These are phyloP conservation scores for Dendrocincla tyrannina DNA, from an alignment of 2,797 vertebrate species.

Conservation along the genomic window DNA sequence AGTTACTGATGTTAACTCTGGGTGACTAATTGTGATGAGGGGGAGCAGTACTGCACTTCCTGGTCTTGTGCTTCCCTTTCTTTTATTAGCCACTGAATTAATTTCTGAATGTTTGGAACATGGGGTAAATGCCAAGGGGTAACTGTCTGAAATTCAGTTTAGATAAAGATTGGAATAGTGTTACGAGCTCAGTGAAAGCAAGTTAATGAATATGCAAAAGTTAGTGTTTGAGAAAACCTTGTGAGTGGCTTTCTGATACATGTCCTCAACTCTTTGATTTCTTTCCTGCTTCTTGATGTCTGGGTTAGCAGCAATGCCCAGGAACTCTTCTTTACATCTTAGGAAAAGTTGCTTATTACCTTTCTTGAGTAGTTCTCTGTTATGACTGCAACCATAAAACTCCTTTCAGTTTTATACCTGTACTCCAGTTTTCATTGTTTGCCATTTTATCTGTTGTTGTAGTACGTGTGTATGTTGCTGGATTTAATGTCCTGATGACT, in stretches of 20 bases:
- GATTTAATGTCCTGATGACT: not conserved
- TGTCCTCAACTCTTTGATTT: not conserved
- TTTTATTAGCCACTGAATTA: not conserved
- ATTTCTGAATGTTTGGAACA: not conserved
- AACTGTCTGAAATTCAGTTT: not conserved
- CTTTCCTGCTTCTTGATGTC: not conserved
- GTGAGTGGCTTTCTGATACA: not conserved
- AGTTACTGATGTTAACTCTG: not conserved
- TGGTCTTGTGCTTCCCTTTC: not conserved
- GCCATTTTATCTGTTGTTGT: not conserved
- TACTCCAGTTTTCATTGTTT: not conserved
- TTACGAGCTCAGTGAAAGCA: not conserved
- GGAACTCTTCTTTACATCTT: not conserved
- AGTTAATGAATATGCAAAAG: not conserved
- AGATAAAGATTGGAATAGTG: not conserved
- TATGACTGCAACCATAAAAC: not conserved
- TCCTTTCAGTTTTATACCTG: not conserved
- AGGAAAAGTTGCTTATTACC: not conserved
- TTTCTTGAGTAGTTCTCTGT: not conserved
- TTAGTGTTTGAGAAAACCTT: not conserved
- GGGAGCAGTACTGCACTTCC: not conserved
- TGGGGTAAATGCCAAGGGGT: not conserved
- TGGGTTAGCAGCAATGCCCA: not conserved
- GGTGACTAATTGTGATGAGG: not conserved
- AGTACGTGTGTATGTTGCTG: not conserved